Conservation (phyloP, 2,797 vertebrate species). For the Clarias fuscus region DNA sequence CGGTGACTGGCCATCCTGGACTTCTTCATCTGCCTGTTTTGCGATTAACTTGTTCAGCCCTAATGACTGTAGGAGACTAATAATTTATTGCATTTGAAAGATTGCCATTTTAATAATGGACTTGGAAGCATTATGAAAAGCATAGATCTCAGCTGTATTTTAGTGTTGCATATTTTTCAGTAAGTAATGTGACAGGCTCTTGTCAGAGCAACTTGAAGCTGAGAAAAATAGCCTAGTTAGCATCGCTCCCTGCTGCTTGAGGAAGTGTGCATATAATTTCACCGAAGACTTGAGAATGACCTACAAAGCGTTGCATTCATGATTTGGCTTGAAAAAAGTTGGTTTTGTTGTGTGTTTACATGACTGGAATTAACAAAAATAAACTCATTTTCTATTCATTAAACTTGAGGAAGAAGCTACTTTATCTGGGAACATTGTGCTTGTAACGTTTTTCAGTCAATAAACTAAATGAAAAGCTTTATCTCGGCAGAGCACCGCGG, state of each 20-base stretch:
- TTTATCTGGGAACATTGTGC: slow-evolving; percentile 62
- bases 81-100: slow-evolving; percentile 43
- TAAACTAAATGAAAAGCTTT: slow-evolving; percentile 62
- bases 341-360: slow-evolving; percentile 40
- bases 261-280: slow-evolving; percentile 14
- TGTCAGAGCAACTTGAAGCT: background rate
- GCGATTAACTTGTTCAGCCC: slow-evolving; percentile 45
- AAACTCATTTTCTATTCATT: slow-evolving; percentile 49
- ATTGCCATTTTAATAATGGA: slow-evolving; percentile 47
- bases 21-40: slow-evolving; percentile 50
- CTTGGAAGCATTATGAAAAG: background rate
- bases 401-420: slow-evolving; percentile 45
- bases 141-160: slow-evolving; percentile 28
- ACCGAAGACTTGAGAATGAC: background rate
- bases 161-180: slow-evolving; percentile 18
- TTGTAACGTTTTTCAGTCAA: slow-evolving; percentile 62
- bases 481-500: slow-evolving; percentile 61
- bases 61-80: slow-evolving; percentile 38
- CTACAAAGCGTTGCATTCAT: slow-evolving; percentile 15
- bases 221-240: slow-evolving; percentile 21
- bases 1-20: slow-evolving; percentile 58
- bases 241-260: background rate
- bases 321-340: slow-evolving; percentile 21
- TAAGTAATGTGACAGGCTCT: slow-evolving; percentile 15
- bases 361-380: slow-evolving; percentile 33